Evolutionary conservation across 1,140 invertebrate genomes (phyloP).

Genomic region (Atta colombica): DNA sequence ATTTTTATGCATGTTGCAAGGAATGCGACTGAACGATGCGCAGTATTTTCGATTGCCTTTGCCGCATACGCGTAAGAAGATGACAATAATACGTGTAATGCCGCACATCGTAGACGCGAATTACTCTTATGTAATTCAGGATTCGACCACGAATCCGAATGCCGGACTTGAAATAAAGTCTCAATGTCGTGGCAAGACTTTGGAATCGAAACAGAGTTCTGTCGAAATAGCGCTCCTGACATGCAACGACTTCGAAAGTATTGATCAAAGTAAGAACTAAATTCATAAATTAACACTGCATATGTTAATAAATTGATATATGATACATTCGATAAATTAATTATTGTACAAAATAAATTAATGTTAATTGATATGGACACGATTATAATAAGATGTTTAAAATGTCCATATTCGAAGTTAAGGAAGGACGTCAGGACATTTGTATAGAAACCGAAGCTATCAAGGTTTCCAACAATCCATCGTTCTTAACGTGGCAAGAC

Average conservation of each 20-base stretch:
- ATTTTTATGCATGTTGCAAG: background rate
- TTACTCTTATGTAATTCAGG: background rate
- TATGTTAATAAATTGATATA: background rate
- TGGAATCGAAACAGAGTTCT: slow-evolving; percentile 68
- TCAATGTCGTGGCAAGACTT: background rate
- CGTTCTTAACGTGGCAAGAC: slow-evolving; percentile 44
- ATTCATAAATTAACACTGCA: background rate
- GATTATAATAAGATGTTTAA: background rate
- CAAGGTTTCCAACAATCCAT: background rate
- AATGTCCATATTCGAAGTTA: background rate
- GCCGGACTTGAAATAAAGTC: background rate
- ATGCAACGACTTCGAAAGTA: background rate
- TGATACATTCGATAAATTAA: background rate
- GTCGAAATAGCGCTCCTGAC: slow-evolving; percentile 68
- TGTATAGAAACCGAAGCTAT: slow-evolving; percentile 41
- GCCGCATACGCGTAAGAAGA: slow-evolving; percentile 70
- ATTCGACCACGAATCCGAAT: background rate
- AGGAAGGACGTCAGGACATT: slow-evolving; percentile 17
- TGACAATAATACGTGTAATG: slow-evolving; percentile 70
- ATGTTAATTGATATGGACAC: background rate
- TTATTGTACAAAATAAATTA: background rate
- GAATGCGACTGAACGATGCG: slow-evolving; percentile 70
- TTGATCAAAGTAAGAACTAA: slow-evolving; percentile 36
- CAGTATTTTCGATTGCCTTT: slow-evolving; percentile 71
- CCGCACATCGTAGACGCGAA: slow-evolving; percentile 16